Evolutionary conservation across 2,888 invertebrate genomes (phyloP).

Genomic region (Clostera curtula): DNA sequence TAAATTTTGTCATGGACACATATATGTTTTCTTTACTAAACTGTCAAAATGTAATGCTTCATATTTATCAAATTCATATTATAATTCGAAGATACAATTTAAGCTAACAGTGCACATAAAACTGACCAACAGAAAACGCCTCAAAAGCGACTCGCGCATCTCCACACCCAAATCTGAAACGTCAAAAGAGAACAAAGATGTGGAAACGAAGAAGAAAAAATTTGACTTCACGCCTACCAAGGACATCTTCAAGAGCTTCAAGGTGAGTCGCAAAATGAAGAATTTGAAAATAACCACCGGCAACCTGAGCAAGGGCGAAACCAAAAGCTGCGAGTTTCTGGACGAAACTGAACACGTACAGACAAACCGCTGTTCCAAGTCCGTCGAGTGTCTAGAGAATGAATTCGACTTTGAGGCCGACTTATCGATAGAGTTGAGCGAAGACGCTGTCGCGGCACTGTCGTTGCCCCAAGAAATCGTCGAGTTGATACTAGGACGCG

Average conservation of each 20-base stretch:
- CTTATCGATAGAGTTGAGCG: conserved; percentile 46
- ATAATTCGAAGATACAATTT: too few species aligned
- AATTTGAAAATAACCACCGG: conserved; percentile 44
- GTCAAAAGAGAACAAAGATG: conserved; percentile 51
- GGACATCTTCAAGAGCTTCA: conserved; percentile 65
- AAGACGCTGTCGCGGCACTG: conserved; percentile 40
- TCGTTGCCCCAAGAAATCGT: conserved; percentile 57
- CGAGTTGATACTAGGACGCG: conserved; percentile 47
- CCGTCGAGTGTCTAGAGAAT: conserved; percentile 56
- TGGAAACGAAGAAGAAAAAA: conserved; percentile 62
- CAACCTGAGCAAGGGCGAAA: conserved; percentile 46
- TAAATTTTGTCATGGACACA: too few species aligned
- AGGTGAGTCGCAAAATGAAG: conserved; percentile 58
- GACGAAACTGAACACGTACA: conserved; percentile 48
- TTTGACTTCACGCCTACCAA: conserved; percentile 67
- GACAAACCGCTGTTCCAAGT: conserved; percentile 51
- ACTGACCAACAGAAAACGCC: conserved; percentile 60
- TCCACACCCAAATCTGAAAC: conserved; percentile 52
- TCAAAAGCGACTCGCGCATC: conserved; percentile 66
- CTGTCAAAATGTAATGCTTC: too few species aligned
- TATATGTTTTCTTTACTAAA: too few species aligned
- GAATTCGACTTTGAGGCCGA: conserved; percentile 42
- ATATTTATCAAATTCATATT: too few species aligned
- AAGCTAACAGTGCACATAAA: too few species aligned
- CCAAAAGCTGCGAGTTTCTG: conserved; percentile 64